Conservation (phyloP, 2,888 invertebrate genomes). For the Cerceris ruficornis region DNA sequence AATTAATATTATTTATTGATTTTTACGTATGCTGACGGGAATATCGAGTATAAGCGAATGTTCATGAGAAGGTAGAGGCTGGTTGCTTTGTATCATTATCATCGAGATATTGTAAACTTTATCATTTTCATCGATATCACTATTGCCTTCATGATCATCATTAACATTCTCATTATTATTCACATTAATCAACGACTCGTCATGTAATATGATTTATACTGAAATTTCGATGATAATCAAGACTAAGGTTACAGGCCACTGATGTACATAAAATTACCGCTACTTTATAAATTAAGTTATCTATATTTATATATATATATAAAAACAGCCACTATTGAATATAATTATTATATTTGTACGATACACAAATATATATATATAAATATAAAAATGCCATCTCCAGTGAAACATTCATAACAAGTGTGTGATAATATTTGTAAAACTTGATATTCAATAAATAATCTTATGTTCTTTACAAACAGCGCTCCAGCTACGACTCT, state of each 20-base stretch:
- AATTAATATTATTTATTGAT: constrained; percentile 77
- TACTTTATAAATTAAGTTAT: constrained; percentile 62
- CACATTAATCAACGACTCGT: constrained; percentile 27
- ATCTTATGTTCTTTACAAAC: constrained; percentile 76
- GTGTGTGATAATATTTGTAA: constrained; percentile 82
- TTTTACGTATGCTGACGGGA: constrained; percentile 56
- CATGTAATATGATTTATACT: constrained; percentile 44
- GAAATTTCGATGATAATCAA: constrained; percentile 41
- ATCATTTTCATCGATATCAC: constrained; percentile 30
- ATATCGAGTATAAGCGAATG: constrained; percentile 60
- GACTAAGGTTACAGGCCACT: constrained; percentile 48
- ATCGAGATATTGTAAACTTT: constrained; percentile 29
- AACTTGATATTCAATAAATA: constrained; percentile 79
- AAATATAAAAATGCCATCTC: constrained; percentile 71
- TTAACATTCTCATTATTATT: constrained; percentile 38
- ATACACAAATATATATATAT: constrained; percentile 58
- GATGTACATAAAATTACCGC: constrained; percentile 63
- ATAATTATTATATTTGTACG: constrained; percentile 76
- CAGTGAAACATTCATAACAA: constrained; percentile 78
- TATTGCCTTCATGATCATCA: constrained; percentile 15
- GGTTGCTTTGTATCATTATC: constrained; percentile 55
- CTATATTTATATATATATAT: constrained; percentile 65
- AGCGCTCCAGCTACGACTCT: background rate
- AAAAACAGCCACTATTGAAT: constrained; percentile 68
- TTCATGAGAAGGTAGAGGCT: constrained; percentile 57